phyloP scores from a whole-genome alignment of 1,140 invertebrate genomes.

The Cheumatopsyche charites region DNA sequence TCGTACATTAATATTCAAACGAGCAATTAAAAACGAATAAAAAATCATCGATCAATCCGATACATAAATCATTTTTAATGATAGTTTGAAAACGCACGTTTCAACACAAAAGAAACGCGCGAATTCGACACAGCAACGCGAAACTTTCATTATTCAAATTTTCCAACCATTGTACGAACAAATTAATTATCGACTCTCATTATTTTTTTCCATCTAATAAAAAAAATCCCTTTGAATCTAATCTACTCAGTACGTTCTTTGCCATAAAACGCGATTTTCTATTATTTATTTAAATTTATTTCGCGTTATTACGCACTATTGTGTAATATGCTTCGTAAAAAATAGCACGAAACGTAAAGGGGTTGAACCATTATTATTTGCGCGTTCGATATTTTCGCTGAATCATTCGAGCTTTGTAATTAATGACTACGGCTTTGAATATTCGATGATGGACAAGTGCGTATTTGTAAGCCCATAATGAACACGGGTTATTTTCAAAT shows the following conservation, averaged over 20 bases:
- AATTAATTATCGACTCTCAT: no score
- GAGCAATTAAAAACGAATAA: constrained; percentile 13
- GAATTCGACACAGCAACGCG: no score
- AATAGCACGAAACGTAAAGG: not conserved
- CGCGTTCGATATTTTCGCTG: constrained; percentile 10
- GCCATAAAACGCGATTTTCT: not conserved
- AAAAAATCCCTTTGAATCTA: no score
- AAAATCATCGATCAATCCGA: not conserved
- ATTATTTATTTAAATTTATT: not conserved
- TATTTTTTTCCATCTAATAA: no score
- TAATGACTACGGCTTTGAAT: not conserved
- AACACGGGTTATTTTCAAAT: no score
- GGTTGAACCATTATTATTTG: not conserved
- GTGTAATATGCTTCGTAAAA: not conserved
- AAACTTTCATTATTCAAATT: no score
- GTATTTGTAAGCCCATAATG: no score
- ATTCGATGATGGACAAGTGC: no score
- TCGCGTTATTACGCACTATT: not conserved
- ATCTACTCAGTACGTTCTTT: no score
- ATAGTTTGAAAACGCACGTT: not conserved
- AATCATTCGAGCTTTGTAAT: constrained; percentile 24
- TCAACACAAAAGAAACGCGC: no score
- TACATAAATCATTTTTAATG: constrained; percentile 16
- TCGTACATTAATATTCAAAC: not conserved
- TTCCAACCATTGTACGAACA: no score